Percentiles rank a stretch among this genome's conserved stretches.
Evolutionary conservation across 2,113 vertebrate species (phyloP).

Genomic region (Scopus umbretta): DNA sequence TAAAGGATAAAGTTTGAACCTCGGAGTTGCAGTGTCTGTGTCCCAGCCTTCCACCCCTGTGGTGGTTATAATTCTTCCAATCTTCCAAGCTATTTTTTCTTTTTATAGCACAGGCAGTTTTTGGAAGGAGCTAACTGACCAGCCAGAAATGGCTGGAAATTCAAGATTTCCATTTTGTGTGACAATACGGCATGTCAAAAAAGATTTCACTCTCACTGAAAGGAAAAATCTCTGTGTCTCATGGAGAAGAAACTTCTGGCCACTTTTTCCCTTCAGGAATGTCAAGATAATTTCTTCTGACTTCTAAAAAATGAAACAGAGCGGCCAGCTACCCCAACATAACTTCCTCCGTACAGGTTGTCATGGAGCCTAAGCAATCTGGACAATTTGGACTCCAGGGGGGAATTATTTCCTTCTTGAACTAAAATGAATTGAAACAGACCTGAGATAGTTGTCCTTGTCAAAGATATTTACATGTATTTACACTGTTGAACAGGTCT

Average conservation of each 20-base stretch:
- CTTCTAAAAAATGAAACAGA: slow-evolving; percentile 53
- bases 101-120: background rate
- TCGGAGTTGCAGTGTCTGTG: background rate
- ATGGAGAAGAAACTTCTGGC: slow-evolving; percentile 33
- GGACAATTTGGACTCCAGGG: background rate
- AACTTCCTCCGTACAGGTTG: slow-evolving; percentile 21
- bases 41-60: background rate
- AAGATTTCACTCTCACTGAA: background rate
- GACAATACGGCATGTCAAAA: background rate
- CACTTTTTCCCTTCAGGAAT: slow-evolving; percentile 25
- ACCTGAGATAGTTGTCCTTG: slow-evolving; percentile 18
- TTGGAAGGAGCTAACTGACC: background rate
- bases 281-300: slow-evolving; percentile 59
- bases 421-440: slow-evolving; percentile 25
- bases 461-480: slow-evolving; percentile 28
- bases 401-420: slow-evolving; percentile 2
- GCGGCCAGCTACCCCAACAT: slow-evolving; percentile 24
- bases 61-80: background rate
- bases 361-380: slow-evolving; percentile 7
- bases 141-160: background rate
- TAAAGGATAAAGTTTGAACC: background rate
- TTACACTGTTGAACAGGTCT: background rate
- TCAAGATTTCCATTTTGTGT: slow-evolving; percentile 21
- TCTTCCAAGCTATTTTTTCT: background rate
- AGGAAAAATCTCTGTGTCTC: slow-evolving; percentile 40